Conservation (phyloP, 2,888 invertebrate genomes). For the Digitonthophagus gazella region DNA sequence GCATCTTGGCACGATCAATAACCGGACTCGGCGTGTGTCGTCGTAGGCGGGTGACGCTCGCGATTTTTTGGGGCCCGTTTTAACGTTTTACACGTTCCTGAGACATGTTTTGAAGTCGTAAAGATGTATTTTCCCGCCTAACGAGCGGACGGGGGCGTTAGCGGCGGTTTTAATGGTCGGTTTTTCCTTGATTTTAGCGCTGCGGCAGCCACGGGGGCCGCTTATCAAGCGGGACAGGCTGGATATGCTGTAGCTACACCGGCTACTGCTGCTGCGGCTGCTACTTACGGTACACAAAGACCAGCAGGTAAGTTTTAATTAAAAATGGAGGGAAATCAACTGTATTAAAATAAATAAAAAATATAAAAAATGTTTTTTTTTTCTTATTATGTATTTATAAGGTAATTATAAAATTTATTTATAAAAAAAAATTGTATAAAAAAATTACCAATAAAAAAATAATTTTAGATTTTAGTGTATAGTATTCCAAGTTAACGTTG, state of each 20-base stretch:
- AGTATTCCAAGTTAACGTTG: too few species aligned
- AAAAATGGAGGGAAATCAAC: too few species aligned
- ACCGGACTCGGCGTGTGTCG: constrained; percentile 25
- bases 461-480: too few species aligned
- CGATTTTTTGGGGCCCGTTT: constrained; percentile 19
- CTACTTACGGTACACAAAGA: constrained; percentile 80
- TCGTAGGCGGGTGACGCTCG: constrained; percentile 26
- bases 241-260: constrained; percentile 82
- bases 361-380: neutral
- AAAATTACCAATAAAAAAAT: too few species aligned
- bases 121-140: neutral
- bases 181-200: constrained; percentile 48
- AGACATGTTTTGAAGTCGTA: constrained; percentile 5
- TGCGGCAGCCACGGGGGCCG: constrained; percentile 73
- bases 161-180: neutral
- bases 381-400: neutral
- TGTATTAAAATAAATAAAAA: too few species aligned
- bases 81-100: constrained; percentile 19
- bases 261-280: constrained; percentile 78
- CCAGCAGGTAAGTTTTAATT: constrained; percentile 55
- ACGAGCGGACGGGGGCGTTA: neutral
- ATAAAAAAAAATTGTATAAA: too few species aligned
- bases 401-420: too few species aligned
- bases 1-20: constrained; percentile 50
- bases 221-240: constrained; percentile 79